Percentiles rank a stretch among this genome's conserved stretches.
Evolutionary conservation across 2,113 vertebrate species (phyloP).

Genomic region (Hippocampus guttulatus): DNA sequence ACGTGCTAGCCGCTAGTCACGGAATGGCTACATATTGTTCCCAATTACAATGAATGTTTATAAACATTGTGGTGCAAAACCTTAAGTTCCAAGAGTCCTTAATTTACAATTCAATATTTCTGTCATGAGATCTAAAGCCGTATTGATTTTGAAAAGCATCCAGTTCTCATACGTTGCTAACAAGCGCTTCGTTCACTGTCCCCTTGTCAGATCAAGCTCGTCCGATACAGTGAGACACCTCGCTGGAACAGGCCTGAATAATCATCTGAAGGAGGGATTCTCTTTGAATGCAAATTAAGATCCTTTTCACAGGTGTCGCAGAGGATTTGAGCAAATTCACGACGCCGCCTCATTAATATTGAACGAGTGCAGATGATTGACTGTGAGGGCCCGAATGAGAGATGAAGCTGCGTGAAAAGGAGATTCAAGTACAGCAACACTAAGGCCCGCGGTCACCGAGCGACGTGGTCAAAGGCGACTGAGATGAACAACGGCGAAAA

Average conservation of each 20-base stretch:
- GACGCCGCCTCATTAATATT: slow-evolving; percentile 51
- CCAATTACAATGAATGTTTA: background rate
- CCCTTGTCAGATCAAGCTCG: slow-evolving; percentile 23
- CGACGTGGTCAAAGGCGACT: background rate
- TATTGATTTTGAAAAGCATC: background rate
- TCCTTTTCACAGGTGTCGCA: slow-evolving; percentile 41
- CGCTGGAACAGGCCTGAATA: slow-evolving; percentile 25
- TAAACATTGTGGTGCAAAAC: background rate
- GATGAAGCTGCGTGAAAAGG: background rate
- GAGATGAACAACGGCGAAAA: background rate
- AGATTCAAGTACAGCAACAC: background rate
- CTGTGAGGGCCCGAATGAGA: slow-evolving; percentile 22
- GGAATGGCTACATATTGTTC: background rate
- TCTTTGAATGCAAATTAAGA: slow-evolving; percentile 50
- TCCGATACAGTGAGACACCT: slow-evolving; percentile 23
- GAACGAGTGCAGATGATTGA: slow-evolving; percentile 29
- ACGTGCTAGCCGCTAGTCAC: background rate
- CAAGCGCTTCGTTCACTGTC: slow-evolving; percentile 11
- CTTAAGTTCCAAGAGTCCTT: background rate
- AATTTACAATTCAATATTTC: background rate
- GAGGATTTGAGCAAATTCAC: slow-evolving; percentile 39
- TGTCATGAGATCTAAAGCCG: background rate
- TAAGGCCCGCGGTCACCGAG: background rate
- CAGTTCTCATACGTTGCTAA: background rate
- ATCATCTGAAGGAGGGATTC: slow-evolving; percentile 40